A percentile compares a stretch with the other conserved stretches of the same genome.
Evolutionary conservation across 2,888 invertebrate genomes (phyloP).

Genomic region (Phania funesta): DNA sequence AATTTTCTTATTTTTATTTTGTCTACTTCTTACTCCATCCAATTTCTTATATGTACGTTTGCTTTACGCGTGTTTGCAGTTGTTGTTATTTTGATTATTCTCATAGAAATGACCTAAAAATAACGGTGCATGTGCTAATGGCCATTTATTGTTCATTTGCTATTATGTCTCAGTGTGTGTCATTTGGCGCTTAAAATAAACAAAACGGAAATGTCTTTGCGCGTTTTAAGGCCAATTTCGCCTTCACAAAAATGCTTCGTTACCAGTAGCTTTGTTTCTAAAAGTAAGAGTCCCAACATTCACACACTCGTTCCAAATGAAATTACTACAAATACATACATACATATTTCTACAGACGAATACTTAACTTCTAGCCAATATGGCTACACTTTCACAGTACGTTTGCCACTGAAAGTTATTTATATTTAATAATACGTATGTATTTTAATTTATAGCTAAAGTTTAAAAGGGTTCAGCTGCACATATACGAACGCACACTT

Average conservation of each 20-base stretch:
- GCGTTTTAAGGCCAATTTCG: slow-evolving; percentile 62
- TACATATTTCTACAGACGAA: neutral
- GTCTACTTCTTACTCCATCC: slow-evolving; percentile 11
- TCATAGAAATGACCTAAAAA: slow-evolving; percentile 68
- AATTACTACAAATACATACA: too few species aligned
- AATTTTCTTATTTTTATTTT: slow-evolving; percentile 42
- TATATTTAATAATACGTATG: slow-evolving; percentile 39
- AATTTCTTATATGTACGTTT: neutral
- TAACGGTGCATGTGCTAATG: slow-evolving; percentile 62
- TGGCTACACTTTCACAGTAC: slow-evolving; percentile 42
- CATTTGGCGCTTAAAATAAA: slow-evolving; percentile 60
- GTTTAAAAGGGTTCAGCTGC: slow-evolving; percentile 1
- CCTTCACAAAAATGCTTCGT: neutral
- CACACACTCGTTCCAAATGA: neutral
- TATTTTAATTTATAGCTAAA: slow-evolving; percentile 30
- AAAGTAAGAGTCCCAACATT: slow-evolving; percentile 20
- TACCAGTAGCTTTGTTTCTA: neutral
- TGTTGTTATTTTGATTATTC: slow-evolving; percentile 45
- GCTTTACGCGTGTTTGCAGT: slow-evolving; percentile 21
- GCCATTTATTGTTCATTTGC: slow-evolving; percentile 45
- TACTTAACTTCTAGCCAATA: slow-evolving; percentile 24
- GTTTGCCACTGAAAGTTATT: slow-evolving; percentile 14
- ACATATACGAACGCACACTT: neutral
- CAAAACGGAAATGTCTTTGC: slow-evolving; percentile 57
- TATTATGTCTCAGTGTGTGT: slow-evolving; percentile 43